These are phyloP conservation scores for Caiman crocodilus DNA, from an alignment of 2,797 vertebrate genomes.

Conservation along the genomic window DNA sequence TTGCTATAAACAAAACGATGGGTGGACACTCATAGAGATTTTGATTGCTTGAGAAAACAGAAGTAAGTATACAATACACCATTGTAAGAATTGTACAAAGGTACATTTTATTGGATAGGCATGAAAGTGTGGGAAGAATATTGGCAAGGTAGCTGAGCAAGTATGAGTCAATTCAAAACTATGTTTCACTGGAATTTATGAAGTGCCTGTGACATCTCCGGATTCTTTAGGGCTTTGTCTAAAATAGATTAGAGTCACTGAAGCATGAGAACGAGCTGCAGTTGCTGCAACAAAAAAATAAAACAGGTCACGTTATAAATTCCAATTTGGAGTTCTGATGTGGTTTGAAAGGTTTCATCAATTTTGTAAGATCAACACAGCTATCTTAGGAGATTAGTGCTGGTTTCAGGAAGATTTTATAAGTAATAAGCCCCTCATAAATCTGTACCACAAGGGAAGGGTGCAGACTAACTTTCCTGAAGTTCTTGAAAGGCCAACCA, in stretches of 20 bases:
- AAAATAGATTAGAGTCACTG: not conserved
- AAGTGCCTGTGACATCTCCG: not conserved
- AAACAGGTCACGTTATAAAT: not conserved
- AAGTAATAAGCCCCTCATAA: not conserved
- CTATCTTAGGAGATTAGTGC: not conserved
- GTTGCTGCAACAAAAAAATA: not conserved
- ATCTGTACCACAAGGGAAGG: not conserved
- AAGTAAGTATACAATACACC: not conserved
- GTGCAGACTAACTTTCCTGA: not conserved
- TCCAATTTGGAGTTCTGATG: not conserved
- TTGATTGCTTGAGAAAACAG: not conserved
- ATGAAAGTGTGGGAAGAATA: not conserved
- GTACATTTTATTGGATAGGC: not conserved
- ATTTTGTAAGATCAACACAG: not conserved
- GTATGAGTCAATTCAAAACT: not conserved
- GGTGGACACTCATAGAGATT: not conserved
- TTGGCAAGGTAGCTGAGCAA: not conserved
- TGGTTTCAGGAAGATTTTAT: not conserved
- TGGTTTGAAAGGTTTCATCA: too few relatives aligned
- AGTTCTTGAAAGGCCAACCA: not conserved
- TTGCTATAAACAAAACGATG: not conserved
- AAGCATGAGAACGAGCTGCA: not conserved
- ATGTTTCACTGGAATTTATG: not conserved
- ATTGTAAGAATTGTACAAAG: not conserved
- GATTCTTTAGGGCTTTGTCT: not conserved